Conservation (phyloP, 2,113 vertebrate species). For the Aegotheles bennettii region DNA sequence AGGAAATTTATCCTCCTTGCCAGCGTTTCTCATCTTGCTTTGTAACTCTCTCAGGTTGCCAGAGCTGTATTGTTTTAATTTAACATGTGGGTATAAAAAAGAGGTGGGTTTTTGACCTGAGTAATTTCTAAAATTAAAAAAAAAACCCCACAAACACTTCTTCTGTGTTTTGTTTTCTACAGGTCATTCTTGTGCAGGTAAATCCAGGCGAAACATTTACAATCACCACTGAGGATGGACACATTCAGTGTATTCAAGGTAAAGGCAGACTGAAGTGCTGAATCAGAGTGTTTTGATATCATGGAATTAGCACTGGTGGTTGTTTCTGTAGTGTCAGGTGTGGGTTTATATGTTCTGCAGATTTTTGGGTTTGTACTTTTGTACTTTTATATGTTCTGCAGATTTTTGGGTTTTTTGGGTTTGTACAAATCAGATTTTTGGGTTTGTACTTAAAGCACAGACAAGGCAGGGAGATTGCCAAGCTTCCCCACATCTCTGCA, state of each 20-base stretch:
- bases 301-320: background rate
- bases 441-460: background rate
- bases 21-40: background rate
- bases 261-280: background rate
- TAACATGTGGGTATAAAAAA: background rate
- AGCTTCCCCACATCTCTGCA: background rate
- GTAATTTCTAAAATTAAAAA: background rate
- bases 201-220: constrained; percentile 84
- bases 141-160: background rate
- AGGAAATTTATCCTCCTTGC: background rate
- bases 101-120: rapidly evolving
- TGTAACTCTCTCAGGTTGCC: background rate
- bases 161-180: background rate
- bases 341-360: background rate
- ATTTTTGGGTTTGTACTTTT: background rate
- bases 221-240: constrained; percentile 81
- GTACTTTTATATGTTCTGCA: background rate
- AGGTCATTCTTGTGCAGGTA: constrained; percentile 84
- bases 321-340: background rate
- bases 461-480: background rate
- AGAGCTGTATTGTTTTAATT: background rate
- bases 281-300: background rate
- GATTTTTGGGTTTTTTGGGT: too few species aligned
- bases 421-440: background rate
- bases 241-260: constrained; percentile 82